phyloP scores from a whole-genome alignment of 2,113 vertebrate species.

The Talpa occidentalis region DNA sequence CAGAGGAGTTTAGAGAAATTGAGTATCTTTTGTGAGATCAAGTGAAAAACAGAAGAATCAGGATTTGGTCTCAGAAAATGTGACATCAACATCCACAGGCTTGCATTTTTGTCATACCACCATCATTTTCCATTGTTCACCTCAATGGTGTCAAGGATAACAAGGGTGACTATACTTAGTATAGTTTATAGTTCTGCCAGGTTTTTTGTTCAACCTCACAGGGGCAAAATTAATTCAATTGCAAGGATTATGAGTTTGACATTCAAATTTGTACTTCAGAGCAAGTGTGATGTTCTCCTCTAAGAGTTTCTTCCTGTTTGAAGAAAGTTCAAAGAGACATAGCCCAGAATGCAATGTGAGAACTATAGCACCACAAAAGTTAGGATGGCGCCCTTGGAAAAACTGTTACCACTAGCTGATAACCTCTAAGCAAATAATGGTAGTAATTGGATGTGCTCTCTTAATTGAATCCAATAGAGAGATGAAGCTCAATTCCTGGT shows the following conservation, averaged over 20 bases:
- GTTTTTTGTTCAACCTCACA: not conserved
- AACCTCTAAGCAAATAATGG: slow-evolving; percentile 36
- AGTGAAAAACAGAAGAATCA: not conserved
- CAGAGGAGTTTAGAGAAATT: not conserved
- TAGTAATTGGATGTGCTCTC: slow-evolving; percentile 13
- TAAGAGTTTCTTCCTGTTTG: not conserved
- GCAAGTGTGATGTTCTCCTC: not conserved
- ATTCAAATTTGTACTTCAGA: not conserved
- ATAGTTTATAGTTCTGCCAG: not conserved
- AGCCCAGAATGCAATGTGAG: slow-evolving; percentile 9
- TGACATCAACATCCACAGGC: not conserved
- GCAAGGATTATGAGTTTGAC: not conserved
- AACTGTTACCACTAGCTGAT: not conserved
- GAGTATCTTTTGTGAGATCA: not conserved
- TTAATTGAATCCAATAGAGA: slow-evolving; percentile 43
- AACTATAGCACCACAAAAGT: not conserved
- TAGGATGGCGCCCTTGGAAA: not conserved
- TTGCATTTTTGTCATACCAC: not conserved
- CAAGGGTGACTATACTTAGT: not conserved
- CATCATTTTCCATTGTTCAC: not conserved
- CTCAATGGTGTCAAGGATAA: not conserved
- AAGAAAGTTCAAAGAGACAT: slow-evolving; percentile 33
- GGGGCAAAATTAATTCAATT: slow-evolving; percentile 33
- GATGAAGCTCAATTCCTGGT: fast-evolving
- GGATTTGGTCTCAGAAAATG: not conserved